Evolutionary conservation across 1,140 invertebrate species (phyloP).

Genomic region (Triops cancriformis): DNA sequence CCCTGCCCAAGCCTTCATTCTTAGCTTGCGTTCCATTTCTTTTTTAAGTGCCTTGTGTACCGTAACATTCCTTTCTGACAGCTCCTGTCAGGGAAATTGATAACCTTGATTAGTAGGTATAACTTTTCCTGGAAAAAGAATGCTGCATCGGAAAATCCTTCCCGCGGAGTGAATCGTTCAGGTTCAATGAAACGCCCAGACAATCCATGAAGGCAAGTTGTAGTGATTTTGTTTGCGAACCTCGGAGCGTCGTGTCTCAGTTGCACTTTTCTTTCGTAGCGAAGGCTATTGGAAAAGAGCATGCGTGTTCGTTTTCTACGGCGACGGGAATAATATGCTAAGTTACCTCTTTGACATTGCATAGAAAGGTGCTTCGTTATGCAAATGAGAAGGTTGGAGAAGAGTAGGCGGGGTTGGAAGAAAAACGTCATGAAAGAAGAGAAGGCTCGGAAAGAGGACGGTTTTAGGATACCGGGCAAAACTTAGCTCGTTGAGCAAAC

Average conservation of each 20-base stretch:
- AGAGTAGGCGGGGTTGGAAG: background rate
- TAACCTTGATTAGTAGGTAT: background rate
- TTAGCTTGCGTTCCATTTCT: background rate
- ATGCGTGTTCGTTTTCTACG: background rate
- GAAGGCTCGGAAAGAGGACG: background rate
- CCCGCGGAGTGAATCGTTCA: background rate
- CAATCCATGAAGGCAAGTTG: background rate
- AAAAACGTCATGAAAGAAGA: background rate
- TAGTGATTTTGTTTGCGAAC: background rate
- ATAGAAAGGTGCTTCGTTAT: slow-evolving; percentile 14
- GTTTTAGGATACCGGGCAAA: background rate
- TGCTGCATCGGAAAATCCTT: background rate
- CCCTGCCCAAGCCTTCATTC: background rate
- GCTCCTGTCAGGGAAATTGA: background rate
- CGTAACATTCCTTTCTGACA: background rate
- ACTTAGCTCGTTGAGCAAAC: background rate
- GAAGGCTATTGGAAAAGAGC: background rate
- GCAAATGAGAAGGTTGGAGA: slow-evolving; percentile 8
- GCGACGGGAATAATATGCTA: background rate
- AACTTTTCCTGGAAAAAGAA: background rate
- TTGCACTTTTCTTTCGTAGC: background rate
- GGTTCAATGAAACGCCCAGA: background rate
- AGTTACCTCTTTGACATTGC: slow-evolving; percentile 10
- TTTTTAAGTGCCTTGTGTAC: background rate
- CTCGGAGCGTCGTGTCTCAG: background rate